Base-by-base conservation (phyloP, 2,797 vertebrate species). In the Notamacropus eugenii region DNA sequence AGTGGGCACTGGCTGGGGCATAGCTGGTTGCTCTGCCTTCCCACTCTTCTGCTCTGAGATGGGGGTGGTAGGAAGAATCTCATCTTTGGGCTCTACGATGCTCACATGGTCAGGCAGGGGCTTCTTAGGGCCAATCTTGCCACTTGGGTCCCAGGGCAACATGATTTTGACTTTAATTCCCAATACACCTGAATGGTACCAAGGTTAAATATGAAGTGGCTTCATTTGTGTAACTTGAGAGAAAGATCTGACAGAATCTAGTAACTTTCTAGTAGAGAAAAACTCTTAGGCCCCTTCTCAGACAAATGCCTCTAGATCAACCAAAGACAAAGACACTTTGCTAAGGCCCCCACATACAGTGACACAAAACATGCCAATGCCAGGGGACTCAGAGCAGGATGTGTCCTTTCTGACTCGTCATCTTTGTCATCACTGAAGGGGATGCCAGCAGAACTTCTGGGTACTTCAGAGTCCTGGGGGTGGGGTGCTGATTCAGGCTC, bases 141-240 rank as follows among this genome's bases (percentile, higher is more conserved):
- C 99, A 92, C 99, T 99, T 92, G 99, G 99, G 97, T 99, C 99
- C 99, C 99, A 99, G 40, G 99, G 99, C 96, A 99, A 98, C 99
- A 99, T 99, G 98, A 99, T 99, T 99, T 99, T 99, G 93, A 99
- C 99, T 98, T 99, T 99, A 98, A 99, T 99, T 91, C 99, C 99
- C 97, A 99, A 98, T 55, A 99, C 99, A 98, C 99, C 99, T 99
- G 97, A 12, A 54, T 87, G 54, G 97, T 8, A 74, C 74, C 90
- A 95, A 0, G 27, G 54, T 46, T 52, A 94, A 28, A 87, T 1
- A 28, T 10, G 22, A 54, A 54, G 19, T 12, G 2, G 46, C n/a
- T 87, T 90, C 24, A 67, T 13, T 0, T 0, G 13, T 10, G 50
- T 46, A 27, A 27, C 13, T 14, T 12, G 14, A 57, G 4, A 91